These are phyloP conservation scores for Lasioglossum zephyrum DNA, from an alignment of 2,888 invertebrate species.

Conservation along the genomic window DNA sequence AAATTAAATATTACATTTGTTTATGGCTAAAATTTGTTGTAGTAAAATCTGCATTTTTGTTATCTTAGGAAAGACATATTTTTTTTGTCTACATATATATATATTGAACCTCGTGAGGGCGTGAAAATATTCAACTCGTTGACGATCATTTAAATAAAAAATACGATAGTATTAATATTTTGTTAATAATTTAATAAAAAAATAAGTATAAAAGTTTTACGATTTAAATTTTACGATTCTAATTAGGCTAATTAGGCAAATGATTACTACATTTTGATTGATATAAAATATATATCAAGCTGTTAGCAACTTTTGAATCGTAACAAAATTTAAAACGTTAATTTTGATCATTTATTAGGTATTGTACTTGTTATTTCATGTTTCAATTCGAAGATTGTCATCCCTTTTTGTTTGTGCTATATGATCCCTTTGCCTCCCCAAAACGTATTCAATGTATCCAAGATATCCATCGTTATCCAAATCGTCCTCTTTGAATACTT, in stretches of 20 bases:
- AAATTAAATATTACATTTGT: constrained; percentile 6
- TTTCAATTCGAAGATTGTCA: constrained; percentile 65
- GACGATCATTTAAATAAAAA: not conserved
- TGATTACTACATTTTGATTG: not conserved
- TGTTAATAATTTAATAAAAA: constrained; percentile 1
- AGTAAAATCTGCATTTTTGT: not conserved
- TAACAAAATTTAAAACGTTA: not conserved
- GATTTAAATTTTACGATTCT: not conserved
- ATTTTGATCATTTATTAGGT: constrained; percentile 3
- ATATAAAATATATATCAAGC: constrained; percentile 4
- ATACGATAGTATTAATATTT: not conserved
- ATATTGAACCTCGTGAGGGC: not conserved
- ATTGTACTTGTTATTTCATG: constrained; percentile 24
- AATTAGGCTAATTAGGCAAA: constrained; percentile 1
- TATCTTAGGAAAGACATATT: not conserved
- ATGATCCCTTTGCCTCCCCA: constrained; percentile 80
- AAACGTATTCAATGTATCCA: constrained; percentile 92
- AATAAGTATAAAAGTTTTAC: not conserved
- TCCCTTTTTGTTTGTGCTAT: constrained; percentile 58
- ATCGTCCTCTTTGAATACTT: constrained; percentile 93
- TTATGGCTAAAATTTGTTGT: not conserved
- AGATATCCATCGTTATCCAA: constrained; percentile 93
- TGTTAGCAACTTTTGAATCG: not conserved
- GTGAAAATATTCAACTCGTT: not conserved
- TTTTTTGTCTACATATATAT: not conserved